These are phyloP conservation scores for Candoia aspera DNA, from an alignment of 2,113 vertebrate genomes.

Conservation along the genomic window DNA sequence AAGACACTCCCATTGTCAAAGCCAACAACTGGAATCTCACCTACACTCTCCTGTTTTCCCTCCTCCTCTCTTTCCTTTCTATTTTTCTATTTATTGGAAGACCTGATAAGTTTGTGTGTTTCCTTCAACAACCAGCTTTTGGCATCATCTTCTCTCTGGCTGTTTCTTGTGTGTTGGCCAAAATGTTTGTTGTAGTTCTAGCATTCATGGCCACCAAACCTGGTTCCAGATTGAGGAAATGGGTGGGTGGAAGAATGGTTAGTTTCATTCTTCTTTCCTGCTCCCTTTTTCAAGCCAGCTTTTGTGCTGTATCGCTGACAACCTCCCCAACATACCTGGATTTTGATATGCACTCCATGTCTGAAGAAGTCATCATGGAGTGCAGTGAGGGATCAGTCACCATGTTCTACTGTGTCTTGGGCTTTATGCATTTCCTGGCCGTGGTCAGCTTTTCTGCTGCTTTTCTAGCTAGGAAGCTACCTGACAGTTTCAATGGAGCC, in stretches of 20 bases:
- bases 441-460: not conserved
- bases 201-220: not conserved
- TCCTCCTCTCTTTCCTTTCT: not conserved
- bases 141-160: no score
- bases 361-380: not conserved
- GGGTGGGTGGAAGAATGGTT: not conserved
- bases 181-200: no score
- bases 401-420: not conserved
- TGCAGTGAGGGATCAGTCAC: not conserved
- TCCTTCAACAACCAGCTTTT: no score
- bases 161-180: no score
- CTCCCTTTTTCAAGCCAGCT: not conserved
- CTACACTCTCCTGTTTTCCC: not conserved
- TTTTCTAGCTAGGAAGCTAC: not conserved
- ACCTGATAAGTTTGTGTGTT: no score
- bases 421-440: not conserved
- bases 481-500: not conserved
- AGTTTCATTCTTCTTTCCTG: not conserved
- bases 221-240: not conserved
- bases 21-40: conserved; percentile 4
- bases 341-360: not conserved
- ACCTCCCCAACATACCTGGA: not conserved
- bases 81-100: not conserved
- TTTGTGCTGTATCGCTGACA: not conserved
- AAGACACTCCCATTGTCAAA: not conserved